phyloP scores from a whole-genome alignment of 2,113 vertebrate species.

The Gobiocypris rarus region DNA sequence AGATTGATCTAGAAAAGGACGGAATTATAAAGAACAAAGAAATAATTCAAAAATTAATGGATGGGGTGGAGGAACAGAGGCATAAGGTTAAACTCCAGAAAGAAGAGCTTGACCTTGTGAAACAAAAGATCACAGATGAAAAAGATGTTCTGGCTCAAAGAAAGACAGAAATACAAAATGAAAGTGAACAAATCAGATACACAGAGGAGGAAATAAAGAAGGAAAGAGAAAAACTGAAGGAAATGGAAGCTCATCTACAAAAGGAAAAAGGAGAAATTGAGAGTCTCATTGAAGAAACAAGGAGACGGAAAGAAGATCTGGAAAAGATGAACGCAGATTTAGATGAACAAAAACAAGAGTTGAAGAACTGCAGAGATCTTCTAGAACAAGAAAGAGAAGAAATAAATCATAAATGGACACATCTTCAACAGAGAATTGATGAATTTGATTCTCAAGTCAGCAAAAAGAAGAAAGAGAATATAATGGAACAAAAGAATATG shows the following conservation, averaged over 20 bases:
- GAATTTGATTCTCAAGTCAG: background rate
- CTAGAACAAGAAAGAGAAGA: conserved; percentile 14
- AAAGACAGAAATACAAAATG: conserved; percentile 5
- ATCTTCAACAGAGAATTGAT: background rate
- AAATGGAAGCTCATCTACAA: background rate
- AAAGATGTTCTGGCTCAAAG: background rate
- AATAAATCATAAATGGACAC: background rate
- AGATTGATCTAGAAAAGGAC: background rate
- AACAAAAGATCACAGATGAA: background rate
- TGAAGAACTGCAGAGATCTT: background rate
- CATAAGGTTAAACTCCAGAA: background rate
- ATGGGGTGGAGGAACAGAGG: background rate
- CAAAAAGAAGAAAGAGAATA: background rate
- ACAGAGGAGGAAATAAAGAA: background rate
- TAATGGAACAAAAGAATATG: background rate
- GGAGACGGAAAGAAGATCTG: background rate
- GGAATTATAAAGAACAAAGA: background rate
- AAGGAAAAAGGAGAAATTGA: background rate
- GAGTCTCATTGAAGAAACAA: background rate
- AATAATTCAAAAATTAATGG: background rate
- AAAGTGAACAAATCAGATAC: background rate
- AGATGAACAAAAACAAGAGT: conserved; percentile 1
- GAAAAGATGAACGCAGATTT: background rate
- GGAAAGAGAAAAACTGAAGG: background rate
- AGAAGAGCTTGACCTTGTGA: background rate